A percentile compares a stretch with the other conserved stretches of the same genome.
These are phyloP conservation scores for Limnothrissa miodon DNA, from an alignment of 2,113 vertebrate genomes.

Conservation along the genomic window DNA sequence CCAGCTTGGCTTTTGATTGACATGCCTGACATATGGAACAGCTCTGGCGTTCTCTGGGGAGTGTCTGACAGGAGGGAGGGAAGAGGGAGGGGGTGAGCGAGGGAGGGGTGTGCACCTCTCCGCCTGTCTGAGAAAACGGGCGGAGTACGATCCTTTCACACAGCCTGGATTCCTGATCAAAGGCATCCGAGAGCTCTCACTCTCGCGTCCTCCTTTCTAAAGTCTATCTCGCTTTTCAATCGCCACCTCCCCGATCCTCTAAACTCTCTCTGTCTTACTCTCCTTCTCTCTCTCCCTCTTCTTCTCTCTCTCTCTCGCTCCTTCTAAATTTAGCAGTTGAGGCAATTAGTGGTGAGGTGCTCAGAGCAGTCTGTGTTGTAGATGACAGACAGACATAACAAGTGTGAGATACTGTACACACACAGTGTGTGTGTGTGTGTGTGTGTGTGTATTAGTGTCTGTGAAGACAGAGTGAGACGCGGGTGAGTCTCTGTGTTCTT, in stretches of 20 bases:
- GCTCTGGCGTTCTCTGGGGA: constrained; percentile 91
- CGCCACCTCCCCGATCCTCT: not conserved
- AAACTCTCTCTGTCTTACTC: constrained; percentile 34
- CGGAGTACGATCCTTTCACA: constrained; percentile 47
- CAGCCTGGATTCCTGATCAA: constrained; percentile 90
- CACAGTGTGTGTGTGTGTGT: constrained; percentile 36
- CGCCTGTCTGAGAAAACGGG: constrained; percentile 42
- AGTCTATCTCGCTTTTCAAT: constrained; percentile 33
- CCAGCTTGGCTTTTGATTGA: constrained; percentile 85
- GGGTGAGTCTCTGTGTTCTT: not conserved
- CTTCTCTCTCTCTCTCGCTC: constrained; percentile 11
- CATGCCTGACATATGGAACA: constrained; percentile 94
- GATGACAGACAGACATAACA: constrained; percentile 75
- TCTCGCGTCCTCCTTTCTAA: constrained; percentile 48
- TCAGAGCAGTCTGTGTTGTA: constrained; percentile 80
- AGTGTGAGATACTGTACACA: constrained; percentile 37
- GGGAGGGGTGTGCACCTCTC: constrained; percentile 52
- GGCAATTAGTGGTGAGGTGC: constrained; percentile 86
- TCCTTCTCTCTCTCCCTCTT: constrained; percentile 5
- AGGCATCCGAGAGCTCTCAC: constrained; percentile 83
- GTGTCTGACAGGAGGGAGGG: constrained; percentile 41
- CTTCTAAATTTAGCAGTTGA: constrained; percentile 84
- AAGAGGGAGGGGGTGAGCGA: constrained; percentile 78
- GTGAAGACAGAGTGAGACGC: not conserved
- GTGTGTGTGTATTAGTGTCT: constrained; percentile 22